Percentiles rank a stretch among this genome's conserved stretches.
Evolutionary conservation across 2,797 vertebrate species (phyloP).

Genomic region (Fistularia tabacaria): DNA sequence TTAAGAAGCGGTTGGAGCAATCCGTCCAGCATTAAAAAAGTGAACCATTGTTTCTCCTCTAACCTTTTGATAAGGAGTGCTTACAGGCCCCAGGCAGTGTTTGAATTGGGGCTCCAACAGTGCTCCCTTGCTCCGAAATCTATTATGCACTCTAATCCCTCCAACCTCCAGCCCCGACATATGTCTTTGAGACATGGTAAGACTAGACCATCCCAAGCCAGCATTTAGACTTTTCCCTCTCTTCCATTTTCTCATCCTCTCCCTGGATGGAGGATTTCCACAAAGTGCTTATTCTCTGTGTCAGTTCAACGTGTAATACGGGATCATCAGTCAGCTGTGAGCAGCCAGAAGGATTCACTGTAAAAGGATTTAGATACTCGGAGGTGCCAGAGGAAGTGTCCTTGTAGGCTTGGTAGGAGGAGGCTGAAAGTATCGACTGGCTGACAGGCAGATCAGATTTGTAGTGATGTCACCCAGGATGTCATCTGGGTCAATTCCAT

Average conservation of each 20-base stretch:
- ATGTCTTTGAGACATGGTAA: slow-evolving; percentile 62
- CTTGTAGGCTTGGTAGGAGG: slow-evolving; percentile 35
- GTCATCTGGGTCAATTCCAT: slow-evolving; percentile 42
- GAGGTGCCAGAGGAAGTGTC: slow-evolving; percentile 48
- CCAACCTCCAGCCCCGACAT: slow-evolving; percentile 53
- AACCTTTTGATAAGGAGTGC: slow-evolving; percentile 69
- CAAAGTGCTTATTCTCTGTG: slow-evolving; percentile 39
- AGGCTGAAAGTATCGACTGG: slow-evolving; percentile 38
- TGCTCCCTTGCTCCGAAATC: slow-evolving; percentile 60
- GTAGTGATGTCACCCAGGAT: slow-evolving; percentile 57
- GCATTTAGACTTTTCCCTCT: slow-evolving; percentile 42
- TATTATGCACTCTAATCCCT: slow-evolving; percentile 70
- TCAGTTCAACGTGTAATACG: slow-evolving; percentile 57
- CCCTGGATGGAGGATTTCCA: slow-evolving; percentile 48
- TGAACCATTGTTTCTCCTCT: slow-evolving; percentile 66
- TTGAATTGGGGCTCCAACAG: slow-evolving; percentile 66
- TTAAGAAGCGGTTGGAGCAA: slow-evolving; percentile 68
- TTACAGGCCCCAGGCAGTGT: slow-evolving; percentile 61
- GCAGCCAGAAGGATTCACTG: slow-evolving; percentile 51
- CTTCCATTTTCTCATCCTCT: background rate
- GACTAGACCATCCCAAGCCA: slow-evolving; percentile 50
- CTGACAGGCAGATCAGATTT: slow-evolving; percentile 30
- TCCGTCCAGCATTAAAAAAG: slow-evolving; percentile 53
- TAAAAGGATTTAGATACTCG: slow-evolving; percentile 56
- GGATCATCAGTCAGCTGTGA: slow-evolving; percentile 63